phyloP scores from a whole-genome alignment of 2,888 invertebrate genomes.

The Cheilosia impressa region DNA sequence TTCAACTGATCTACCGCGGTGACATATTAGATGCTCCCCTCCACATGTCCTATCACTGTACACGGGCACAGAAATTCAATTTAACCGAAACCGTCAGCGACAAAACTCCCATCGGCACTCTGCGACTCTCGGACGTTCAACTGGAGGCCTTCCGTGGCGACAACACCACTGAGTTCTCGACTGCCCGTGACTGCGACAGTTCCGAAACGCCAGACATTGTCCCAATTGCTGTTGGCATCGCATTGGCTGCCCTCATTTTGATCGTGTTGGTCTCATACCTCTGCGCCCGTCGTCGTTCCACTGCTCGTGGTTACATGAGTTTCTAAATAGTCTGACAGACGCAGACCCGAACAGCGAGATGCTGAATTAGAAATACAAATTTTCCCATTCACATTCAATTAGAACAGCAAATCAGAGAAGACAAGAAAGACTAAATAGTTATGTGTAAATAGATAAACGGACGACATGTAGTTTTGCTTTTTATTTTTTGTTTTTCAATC shows the following conservation, averaged over 20 bases:
- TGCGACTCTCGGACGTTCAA: slow-evolving; percentile 87
- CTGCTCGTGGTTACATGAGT: slow-evolving; percentile 93
- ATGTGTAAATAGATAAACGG: slow-evolving; percentile 61
- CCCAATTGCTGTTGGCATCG: slow-evolving; percentile 98
- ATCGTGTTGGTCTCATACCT: slow-evolving; percentile 97
- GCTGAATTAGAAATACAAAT: slow-evolving; percentile 19
- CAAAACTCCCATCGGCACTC: slow-evolving; percentile 81
- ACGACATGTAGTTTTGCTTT: slow-evolving; percentile 14
- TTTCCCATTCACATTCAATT: slow-evolving; percentile 60
- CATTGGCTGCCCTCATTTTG: slow-evolving; percentile 94
- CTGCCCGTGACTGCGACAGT: slow-evolving; percentile 90
- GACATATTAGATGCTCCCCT: slow-evolving; percentile 86
- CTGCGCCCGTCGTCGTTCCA: slow-evolving; percentile 93
- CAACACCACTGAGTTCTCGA: slow-evolving; percentile 86
- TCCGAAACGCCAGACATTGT: slow-evolving; percentile 94
- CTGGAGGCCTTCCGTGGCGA: slow-evolving; percentile 89
- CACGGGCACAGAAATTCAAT: slow-evolving; percentile 85
- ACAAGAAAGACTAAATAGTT: slow-evolving; percentile 51
- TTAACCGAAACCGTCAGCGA: slow-evolving; percentile 82
- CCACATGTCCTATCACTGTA: slow-evolving; percentile 90
- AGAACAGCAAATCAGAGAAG: slow-evolving; percentile 3
- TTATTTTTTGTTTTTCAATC: not conserved
- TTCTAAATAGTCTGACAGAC: slow-evolving; percentile 85
- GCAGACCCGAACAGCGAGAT: slow-evolving; percentile 5
- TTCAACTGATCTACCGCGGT: slow-evolving; percentile 84